Evolutionary conservation across 2,888 invertebrate species (phyloP).

Genomic region (Tromatobia lineatoria): DNA sequence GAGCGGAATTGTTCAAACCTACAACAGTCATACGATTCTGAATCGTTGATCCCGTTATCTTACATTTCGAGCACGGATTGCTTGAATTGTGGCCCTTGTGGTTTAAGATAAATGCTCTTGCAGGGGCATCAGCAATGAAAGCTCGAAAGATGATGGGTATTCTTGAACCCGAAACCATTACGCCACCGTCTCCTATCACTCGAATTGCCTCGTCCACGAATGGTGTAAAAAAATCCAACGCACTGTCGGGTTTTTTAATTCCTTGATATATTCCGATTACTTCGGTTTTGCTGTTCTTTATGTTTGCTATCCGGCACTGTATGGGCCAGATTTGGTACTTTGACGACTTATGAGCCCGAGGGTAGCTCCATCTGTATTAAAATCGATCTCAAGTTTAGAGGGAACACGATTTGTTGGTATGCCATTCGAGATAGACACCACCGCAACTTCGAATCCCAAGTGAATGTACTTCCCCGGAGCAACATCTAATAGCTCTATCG

Average conservation of each 20-base stretch:
- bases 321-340: constrained; percentile 64
- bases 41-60: constrained; percentile 33
- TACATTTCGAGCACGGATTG: constrained; percentile 63
- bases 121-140: constrained; percentile 67
- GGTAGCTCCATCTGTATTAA: constrained; percentile 49
- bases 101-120: too few species aligned
- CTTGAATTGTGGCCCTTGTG: constrained; percentile 50
- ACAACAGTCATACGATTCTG: constrained; percentile 34
- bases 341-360: constrained; percentile 33
- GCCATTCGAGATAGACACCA: too few species aligned
- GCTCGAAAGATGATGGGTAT: constrained; percentile 38
- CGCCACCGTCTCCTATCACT: constrained; percentile 31
- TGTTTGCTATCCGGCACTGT: constrained; percentile 56
- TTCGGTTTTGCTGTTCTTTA: constrained; percentile 31
- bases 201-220: constrained; percentile 48
- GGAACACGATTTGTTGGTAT: constrained; percentile 7
- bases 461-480: constrained; percentile 49
- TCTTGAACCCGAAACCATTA: constrained; percentile 22
- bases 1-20: background rate
- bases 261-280: constrained; percentile 58
- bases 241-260: constrained; percentile 42
- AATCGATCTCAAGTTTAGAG: constrained; percentile 26
- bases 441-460: constrained; percentile 28
- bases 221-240: constrained; percentile 42
- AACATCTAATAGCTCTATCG: constrained; percentile 4